A percentile compares a stretch with the other conserved stretches of the same genome.
These are phyloP conservation scores for Drosophila rubida DNA, from an alignment of 2,888 invertebrate genomes.

Conservation along the genomic window DNA sequence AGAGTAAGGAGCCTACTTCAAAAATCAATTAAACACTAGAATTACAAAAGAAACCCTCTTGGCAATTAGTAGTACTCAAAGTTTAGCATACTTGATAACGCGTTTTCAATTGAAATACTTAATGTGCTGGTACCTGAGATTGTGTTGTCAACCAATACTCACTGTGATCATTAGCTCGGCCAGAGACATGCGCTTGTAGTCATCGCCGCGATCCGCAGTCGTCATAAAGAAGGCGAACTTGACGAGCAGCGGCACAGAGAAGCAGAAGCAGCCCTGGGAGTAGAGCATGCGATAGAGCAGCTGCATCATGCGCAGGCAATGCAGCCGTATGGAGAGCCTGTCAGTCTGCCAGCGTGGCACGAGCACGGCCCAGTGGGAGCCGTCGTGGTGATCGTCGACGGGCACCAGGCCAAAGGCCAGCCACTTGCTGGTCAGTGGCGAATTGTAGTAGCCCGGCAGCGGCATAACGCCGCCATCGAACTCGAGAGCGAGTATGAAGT, in stretches of 20 bases:
- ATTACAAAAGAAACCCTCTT: too few species aligned
- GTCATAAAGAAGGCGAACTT: slow-evolving; percentile 51
- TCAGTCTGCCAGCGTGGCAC: slow-evolving; percentile 49
- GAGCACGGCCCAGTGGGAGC: slow-evolving; percentile 47
- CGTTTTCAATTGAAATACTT: too few species aligned
- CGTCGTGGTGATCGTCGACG: not conserved
- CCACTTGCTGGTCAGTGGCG: slow-evolving; percentile 43
- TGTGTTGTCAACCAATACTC: too few species aligned
- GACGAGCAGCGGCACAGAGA: slow-evolving; percentile 32
- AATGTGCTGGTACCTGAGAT: too few species aligned
- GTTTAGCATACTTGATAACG: too few species aligned
- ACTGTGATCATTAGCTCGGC: slow-evolving; percentile 40
- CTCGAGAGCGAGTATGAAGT: slow-evolving; percentile 54
- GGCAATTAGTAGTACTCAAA: too few species aligned
- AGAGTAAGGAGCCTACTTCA: too few species aligned
- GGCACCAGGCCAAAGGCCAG: slow-evolving; percentile 45
- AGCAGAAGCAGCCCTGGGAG: slow-evolving; percentile 31
- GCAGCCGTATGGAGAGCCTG: not conserved
- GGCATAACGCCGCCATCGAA: slow-evolving; percentile 40
- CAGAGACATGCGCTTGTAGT: slow-evolving; percentile 16
- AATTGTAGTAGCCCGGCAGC: slow-evolving; percentile 40
- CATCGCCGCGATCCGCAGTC: slow-evolving; percentile 22
- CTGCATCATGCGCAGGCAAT: slow-evolving; percentile 20
- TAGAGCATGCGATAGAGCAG: slow-evolving; percentile 42
- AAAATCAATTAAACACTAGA: too few species aligned